These are phyloP conservation scores for Drosophila incognita DNA, from an alignment of 2,888 invertebrate genomes.

Conservation along the genomic window DNA sequence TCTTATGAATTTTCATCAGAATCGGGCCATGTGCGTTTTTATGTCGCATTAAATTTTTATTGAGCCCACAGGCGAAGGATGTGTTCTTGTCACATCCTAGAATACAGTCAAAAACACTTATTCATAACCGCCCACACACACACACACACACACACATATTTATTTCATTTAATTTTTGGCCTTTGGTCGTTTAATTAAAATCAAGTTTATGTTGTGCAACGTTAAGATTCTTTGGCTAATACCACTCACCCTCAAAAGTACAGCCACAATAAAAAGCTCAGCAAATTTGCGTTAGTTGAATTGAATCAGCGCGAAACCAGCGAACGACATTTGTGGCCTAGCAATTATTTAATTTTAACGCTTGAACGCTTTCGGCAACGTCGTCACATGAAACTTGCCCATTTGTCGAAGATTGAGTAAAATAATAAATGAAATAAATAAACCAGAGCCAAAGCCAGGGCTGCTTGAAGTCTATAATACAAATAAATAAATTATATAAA, in stretches of 20 bases:
- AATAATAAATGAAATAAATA: not conserved
- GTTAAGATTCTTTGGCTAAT: not conserved
- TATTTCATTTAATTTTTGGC: no score
- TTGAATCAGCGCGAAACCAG: constrained; percentile 5
- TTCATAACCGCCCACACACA: constrained; percentile 21
- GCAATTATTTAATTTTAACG: constrained; percentile 72
- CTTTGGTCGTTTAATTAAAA: constrained; percentile 68
- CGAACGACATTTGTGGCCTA: constrained; percentile 27
- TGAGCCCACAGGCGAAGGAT: constrained; percentile 48
- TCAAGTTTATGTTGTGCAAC: constrained; percentile 45
- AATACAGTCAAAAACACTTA: constrained; percentile 6
- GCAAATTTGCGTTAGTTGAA: not conserved
- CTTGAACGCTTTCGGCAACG: constrained; percentile 59
- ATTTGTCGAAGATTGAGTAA: constrained; percentile 38
- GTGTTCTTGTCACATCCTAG: constrained; percentile 38
- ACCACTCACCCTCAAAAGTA: not conserved
- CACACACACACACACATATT: constrained; percentile 40
- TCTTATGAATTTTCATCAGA: constrained; percentile 76
- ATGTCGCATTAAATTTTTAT: constrained; percentile 75
- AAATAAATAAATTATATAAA: not conserved
- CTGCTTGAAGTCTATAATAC: not conserved
- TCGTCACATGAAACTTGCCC: constrained; percentile 63
- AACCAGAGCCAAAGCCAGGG: constrained; percentile 28
- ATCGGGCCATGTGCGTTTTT: constrained; percentile 45
- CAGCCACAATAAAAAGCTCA: not conserved